Evolutionary conservation across 2,113 vertebrate species (phyloP).

Genomic region (Cottus gobio): DNA sequence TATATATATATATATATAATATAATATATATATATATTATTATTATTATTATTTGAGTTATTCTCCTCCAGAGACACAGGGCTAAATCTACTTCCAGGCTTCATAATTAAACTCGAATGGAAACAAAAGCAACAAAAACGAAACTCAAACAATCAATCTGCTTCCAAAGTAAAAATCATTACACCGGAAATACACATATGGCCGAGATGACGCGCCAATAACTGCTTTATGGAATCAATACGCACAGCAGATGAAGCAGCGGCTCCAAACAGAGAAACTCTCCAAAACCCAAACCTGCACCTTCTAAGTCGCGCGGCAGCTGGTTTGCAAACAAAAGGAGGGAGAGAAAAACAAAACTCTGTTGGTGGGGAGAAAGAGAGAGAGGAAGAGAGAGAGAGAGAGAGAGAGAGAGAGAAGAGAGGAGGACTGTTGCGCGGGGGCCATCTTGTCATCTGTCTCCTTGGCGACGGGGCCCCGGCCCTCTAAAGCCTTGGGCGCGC

Average conservation of each 20-base stretch:
- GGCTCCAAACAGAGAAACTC: no score
- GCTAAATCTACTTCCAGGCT: neutral
- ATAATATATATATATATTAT: no score
- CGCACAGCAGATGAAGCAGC: no score
- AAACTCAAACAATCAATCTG: slow-evolving; percentile 9
- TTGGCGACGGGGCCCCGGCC: slow-evolving; percentile 93
- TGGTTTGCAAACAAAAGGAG: slow-evolving; percentile 86
- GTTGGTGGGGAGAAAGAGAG: no score
- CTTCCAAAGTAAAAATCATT: slow-evolving; percentile 41
- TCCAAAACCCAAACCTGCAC: no score
- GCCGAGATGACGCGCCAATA: slow-evolving; percentile 34
- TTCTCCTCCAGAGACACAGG: no score
- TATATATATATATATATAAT: no score
- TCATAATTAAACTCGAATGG: neutral
- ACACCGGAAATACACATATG: slow-evolving; percentile 32
- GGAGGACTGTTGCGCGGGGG: slow-evolving; percentile 90
- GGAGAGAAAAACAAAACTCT: no score
- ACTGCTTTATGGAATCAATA: slow-evolving; percentile 55
- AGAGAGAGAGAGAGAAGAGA: slow-evolving; percentile 84
- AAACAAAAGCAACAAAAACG: neutral
- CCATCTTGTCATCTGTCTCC: slow-evolving; percentile 99
- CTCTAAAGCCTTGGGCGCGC: slow-evolving; percentile 93
- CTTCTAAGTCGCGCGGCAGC: slow-evolving; percentile 85
- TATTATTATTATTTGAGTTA: no score
- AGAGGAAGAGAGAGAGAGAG: no score